These are phyloP conservation scores for Sycophaga agraensis DNA, from an alignment of 1,140 invertebrate species.

Conservation along the genomic window DNA sequence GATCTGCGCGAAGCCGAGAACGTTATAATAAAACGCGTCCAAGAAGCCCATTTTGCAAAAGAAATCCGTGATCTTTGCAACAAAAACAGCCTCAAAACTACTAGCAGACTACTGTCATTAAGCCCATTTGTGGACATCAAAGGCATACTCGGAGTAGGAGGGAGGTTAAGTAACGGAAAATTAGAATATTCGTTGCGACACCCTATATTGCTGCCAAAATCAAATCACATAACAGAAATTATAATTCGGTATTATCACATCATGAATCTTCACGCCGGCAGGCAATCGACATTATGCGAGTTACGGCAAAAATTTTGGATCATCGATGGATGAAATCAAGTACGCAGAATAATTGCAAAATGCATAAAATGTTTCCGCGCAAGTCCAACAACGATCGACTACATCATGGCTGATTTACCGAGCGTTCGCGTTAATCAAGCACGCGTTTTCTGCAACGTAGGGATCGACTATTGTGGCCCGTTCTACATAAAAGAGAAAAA, in stretches of 20 bases:
- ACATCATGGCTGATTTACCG: background rate
- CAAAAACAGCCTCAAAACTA: background rate
- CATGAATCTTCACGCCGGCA: conserved; percentile 41
- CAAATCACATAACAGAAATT: conserved; percentile 28
- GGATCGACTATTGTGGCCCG: background rate
- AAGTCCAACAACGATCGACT: conserved; percentile 10
- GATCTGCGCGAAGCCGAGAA: conserved; percentile 4
- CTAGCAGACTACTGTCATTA: background rate
- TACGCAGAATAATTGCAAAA: conserved; percentile 16
- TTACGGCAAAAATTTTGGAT: conserved; percentile 33
- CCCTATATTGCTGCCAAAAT: conserved; percentile 42
- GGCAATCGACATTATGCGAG: conserved; percentile 18
- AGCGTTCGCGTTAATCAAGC: background rate
- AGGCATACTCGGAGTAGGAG: conserved; percentile 15
- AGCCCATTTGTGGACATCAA: background rate
- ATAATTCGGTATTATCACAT: conserved; percentile 37
- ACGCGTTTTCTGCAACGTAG: background rate
- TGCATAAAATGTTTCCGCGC: conserved; percentile 20
- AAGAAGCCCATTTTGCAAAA: background rate
- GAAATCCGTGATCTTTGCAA: background rate
- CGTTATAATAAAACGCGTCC: conserved; percentile 22
- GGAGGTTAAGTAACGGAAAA: conserved; percentile 38
- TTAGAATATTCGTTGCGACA: conserved; percentile 33
- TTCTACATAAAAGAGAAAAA: background rate
- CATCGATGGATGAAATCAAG: conserved; percentile 14